These are phyloP conservation scores for Tenthredo scrophulariae DNA, from an alignment of 2,888 invertebrate species.

Conservation along the genomic window DNA sequence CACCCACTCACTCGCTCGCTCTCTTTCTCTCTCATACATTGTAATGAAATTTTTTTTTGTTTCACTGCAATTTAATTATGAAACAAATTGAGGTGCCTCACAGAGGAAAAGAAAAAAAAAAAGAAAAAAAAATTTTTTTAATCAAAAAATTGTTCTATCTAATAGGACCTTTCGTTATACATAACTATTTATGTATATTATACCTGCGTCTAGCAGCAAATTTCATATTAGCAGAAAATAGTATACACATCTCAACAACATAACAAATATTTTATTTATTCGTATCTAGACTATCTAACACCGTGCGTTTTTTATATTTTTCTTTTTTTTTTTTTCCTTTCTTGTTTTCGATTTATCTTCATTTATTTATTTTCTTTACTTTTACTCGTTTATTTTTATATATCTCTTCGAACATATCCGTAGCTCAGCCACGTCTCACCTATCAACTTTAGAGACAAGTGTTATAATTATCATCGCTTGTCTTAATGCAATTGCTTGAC, in stretches of 20 bases:
- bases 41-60: neutral
- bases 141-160: constrained; percentile 46
- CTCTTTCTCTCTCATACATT: neutral
- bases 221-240: constrained; percentile 49
- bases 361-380: neutral
- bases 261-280: constrained; percentile 51
- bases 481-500: constrained; percentile 12
- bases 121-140: neutral
- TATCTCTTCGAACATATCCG: constrained; percentile 1
- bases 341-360: neutral
- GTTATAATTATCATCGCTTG: neutral
- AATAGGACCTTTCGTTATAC: constrained; percentile 43
- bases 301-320: constrained; percentile 21
- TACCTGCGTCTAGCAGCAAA: constrained; percentile 49
- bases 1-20: too few species aligned
- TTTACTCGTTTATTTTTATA: neutral
- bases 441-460: constrained; percentile 34
- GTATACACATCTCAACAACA: constrained; percentile 51
- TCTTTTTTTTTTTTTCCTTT: neutral
- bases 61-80: constrained; percentile 1
- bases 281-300: constrained; percentile 44
- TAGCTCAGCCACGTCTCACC: constrained; percentile 40
- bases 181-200: constrained; percentile 19
- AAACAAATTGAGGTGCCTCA: neutral
- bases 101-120: neutral